Evolutionary conservation across 2,797 vertebrate species (phyloP).

Genomic region (Xyrichtys novacula): DNA sequence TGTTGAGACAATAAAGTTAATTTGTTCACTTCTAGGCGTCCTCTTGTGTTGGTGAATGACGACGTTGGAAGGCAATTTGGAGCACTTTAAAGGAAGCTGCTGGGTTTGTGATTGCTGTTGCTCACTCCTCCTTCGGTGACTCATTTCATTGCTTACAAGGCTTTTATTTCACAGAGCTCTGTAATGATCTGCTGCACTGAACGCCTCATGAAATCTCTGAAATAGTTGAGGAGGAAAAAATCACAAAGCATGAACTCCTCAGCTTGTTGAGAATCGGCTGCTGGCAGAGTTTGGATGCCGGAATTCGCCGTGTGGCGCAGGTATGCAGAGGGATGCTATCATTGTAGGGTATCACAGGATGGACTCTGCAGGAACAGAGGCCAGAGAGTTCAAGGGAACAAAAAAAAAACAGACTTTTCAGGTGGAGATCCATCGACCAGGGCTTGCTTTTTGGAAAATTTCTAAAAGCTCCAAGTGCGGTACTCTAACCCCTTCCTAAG

Average conservation of each 20-base stretch:
- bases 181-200: conserved; percentile 23
- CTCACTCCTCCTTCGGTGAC: conserved; percentile 26
- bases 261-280: conserved; percentile 28
- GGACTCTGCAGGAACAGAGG: conserved; percentile 43
- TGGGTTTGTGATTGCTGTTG: conserved; percentile 39
- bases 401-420: conserved; percentile 20
- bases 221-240: conserved; percentile 23
- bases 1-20: conserved; percentile 66
- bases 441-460: conserved; percentile 30
- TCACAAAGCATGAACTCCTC: background rate
- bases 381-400: conserved; percentile 6
- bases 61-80: conserved; percentile 34
- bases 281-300: conserved; percentile 19
- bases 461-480: background rate
- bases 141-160: conserved; percentile 36
- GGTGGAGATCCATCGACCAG: conserved; percentile 9
- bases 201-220: conserved; percentile 26
- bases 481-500: background rate
- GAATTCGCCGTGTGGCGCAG: conserved; percentile 43
- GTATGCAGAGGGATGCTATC: conserved; percentile 30
- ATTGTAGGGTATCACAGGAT: background rate
- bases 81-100: conserved; percentile 34
- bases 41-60: conserved; percentile 20
- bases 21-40: conserved; percentile 54
- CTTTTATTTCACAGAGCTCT: conserved; percentile 35